phyloP scores from a whole-genome alignment of 64 coral and sea anemone genomes.

The Montipora capricornis region DNA sequence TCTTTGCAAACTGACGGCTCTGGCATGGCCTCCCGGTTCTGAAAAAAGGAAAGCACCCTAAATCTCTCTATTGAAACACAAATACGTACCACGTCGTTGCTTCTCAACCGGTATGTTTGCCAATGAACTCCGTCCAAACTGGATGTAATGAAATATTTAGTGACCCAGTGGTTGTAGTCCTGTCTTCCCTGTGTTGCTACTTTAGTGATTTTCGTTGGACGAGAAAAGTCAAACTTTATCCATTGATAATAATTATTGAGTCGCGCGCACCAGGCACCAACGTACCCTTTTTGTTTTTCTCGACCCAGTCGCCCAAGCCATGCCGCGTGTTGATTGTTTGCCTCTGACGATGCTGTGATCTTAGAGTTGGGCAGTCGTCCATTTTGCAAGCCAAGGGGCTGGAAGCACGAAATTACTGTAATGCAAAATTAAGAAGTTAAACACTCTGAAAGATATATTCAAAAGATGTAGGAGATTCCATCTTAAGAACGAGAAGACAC shows the following conservation, averaged over 20 bases:
- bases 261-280: conserved; percentile 55
- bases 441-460: neutral
- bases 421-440: neutral
- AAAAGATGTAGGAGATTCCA: neutral
- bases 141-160: conserved; percentile 2
- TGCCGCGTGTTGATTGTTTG: conserved; percentile 19
- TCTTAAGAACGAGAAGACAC: too few species aligned
- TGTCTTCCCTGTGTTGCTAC: conserved; percentile 63
- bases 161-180: conserved; percentile 46
- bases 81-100: conserved; percentile 45
- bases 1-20: too few species aligned
- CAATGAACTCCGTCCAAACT: conserved; percentile 71
- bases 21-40: too few species aligned
- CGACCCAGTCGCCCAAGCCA: conserved; percentile 31
- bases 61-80: neutral
- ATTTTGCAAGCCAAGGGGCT: conserved; percentile 45
- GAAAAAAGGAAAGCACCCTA: too few species aligned
- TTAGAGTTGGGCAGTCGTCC: conserved; percentile 21
- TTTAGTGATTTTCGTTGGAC: conserved; percentile 37
- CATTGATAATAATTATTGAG: conserved; percentile 68
- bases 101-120: conserved; percentile 46
- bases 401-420: neutral
- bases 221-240: conserved; percentile 72
- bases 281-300: neutral
- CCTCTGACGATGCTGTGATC: conserved; percentile 57